Evolutionary conservation across 2,888 invertebrate genomes (phyloP), one percentile per base, ranked within the genome.

Genomic region (Rotaria magnacalcarata): DNA sequence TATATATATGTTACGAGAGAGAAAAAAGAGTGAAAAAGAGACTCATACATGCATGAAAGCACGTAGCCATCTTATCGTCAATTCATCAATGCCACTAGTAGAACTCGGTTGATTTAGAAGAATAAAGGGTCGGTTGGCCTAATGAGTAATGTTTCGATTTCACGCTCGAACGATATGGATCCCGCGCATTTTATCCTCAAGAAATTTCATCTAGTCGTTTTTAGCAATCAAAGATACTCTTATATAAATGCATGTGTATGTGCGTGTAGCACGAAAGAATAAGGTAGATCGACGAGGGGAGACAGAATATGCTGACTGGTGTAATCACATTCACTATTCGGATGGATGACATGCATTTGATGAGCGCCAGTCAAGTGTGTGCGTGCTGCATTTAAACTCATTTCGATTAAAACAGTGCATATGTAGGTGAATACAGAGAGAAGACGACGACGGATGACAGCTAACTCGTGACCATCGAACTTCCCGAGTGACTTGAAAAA

Each of bases 21-120:
- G 14, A 47, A 47, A 11, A 52, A 16, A 52, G 54, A 54, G 54
- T 54, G 67, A 34, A 34, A 34, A 67, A 34, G 34, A 67, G 67
- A 34, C 67, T 41, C 67, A 67, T 67, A 34, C 67, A 67, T 67
- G 67, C 67, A 67, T 67, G 67, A 67, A 67, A 67, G 67, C 67
- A 67, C 67, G 67, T 67, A 34, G 67, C 34, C 67, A 47, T 80
- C 43, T 80, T 80, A 80, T 80, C 80, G n/a, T 80, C 80, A 47
- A 80, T 43, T 80, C 21, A 80, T 80, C 80, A 80, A 80, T 80
- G 34, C 80, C 34, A 80, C n/a, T 43, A 43, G 80, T 47, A n/a
- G 47, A 80, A 47, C 67, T 67, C 14, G 34, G 67, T 67, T 67
- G 67, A 67, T 34, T 67, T 34, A 67, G 34, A 67, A 67, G 34